Base-by-base conservation (phyloP, 2,888 invertebrate species). In the Pyralis farinalis region DNA sequence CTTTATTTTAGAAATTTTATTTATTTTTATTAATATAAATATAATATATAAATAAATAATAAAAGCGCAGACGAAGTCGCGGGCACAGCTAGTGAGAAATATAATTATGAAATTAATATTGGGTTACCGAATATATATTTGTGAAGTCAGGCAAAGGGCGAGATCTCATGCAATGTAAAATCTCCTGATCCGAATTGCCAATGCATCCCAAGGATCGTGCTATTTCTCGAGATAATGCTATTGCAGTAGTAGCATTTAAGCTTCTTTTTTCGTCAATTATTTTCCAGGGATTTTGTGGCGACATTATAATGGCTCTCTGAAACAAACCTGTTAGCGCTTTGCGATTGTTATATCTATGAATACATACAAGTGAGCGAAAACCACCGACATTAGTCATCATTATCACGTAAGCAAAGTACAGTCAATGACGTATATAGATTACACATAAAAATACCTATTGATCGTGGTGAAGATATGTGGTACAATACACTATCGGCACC, bases 401-500 rank as follows among this genome's bases (percentile, higher is more conserved):
- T n/a, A n/a, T n/a, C n/a, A n/a, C n/a, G n/a, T n/a, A n/a, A n/a
- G n/a, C n/a, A n/a, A n/a, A n/a, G n/a, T n/a, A n/a, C n/a, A n/a
- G n/a, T n/a, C n/a, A n/a, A n/a, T n/a, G n/a, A n/a, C n/a, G n/a
- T n/a, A n/a, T n/a, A n/a, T n/a, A n/a, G n/a, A n/a, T n/a, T n/a
- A n/a, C n/a, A n/a, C n/a, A n/a, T n/a, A n/a, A n/a, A n/a, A n/a
- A n/a, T 58, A 93, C 94, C 93, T 55, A 84, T 72, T n/a, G 93
- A 90, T 52, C 92, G 85, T 20, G 93, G 92, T 8, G 94, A 93
- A 12, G 91, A 80, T 54, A 94, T 88, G 60, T 94, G 94, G 50
- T 93, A 87, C 36, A 93, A 75, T 3, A 93, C 91, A 58, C 94
- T 92, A 22, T 93, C 91, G 1, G 94, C 95, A 7, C 95, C 95